Evolutionary conservation across 1,140 invertebrate genomes (phyloP).

Genomic region (Danaus melanippus): DNA sequence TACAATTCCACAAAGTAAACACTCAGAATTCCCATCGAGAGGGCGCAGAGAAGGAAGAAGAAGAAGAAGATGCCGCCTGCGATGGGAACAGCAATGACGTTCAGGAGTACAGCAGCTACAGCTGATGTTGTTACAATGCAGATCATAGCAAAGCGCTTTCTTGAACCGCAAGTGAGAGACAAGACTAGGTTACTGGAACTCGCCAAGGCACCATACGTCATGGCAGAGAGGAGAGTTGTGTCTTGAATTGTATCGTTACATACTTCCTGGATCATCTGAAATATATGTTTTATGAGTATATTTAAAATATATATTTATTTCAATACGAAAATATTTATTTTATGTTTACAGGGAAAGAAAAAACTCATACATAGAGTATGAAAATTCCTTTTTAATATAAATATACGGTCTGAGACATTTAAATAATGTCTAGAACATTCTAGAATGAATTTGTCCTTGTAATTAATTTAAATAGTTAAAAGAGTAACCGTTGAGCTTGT

Average conservation of each 20-base stretch:
- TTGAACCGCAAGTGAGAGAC: conserved; percentile 47
- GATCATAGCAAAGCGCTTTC: conserved; percentile 53
- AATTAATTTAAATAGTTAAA: conserved; percentile 3
- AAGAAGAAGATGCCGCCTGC: conserved; percentile 63
- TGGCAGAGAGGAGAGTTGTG: conserved; percentile 55
- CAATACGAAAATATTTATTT: no score
- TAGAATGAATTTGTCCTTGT: no score
- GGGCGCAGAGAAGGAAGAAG: conserved; percentile 54
- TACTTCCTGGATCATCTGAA: conserved; percentile 37
- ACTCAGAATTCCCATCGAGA: conserved; percentile 59
- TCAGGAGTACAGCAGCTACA: conserved; percentile 41
- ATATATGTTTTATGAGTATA: conserved; percentile 5
- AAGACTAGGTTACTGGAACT: conserved; percentile 49
- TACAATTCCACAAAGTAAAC: conserved; percentile 65
- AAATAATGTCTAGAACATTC: no score
- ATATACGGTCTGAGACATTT: no score
- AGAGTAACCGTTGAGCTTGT: not conserved
- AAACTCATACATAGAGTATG: no score
- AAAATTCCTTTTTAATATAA: no score
- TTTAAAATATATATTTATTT: not conserved
- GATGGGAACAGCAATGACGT: conserved; percentile 43
- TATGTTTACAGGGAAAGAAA: no score
- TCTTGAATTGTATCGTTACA: conserved; percentile 60
- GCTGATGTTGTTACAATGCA: conserved; percentile 43
- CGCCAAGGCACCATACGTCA: conserved; percentile 55